Percentiles rank a stretch among this genome's conserved stretches.
These are phyloP conservation scores for Stomatorhinus ivindoensis DNA, from an alignment of 2,113 vertebrate species.

Conservation along the genomic window DNA sequence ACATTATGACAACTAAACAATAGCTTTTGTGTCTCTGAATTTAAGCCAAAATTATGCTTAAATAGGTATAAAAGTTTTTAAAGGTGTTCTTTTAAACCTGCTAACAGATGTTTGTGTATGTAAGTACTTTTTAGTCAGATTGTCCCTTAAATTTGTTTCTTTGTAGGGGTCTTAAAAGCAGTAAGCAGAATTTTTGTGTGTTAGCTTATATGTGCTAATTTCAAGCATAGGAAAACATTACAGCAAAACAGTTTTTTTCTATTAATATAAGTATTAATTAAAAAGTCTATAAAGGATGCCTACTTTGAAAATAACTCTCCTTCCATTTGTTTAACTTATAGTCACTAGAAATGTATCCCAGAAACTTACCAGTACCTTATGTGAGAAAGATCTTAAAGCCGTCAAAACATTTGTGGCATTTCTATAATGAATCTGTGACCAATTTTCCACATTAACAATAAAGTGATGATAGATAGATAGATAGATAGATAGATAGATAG, in stretches of 20 bases:
- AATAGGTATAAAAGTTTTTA: not conserved
- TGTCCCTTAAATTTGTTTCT: not conserved
- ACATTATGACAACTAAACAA: not conserved
- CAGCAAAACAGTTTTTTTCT: not conserved
- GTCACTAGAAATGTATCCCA: not conserved
- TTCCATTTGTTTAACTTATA: not conserved
- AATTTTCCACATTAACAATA: not conserved
- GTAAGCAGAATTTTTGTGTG: not conserved
- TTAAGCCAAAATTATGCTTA: not conserved
- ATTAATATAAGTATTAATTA: not conserved
- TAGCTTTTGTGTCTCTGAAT: not conserved
- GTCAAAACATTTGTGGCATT: not conserved
- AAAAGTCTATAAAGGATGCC: not conserved
- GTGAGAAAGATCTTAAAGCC: not conserved
- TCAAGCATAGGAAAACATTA: not conserved
- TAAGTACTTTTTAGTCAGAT: not conserved
- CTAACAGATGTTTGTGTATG: not conserved
- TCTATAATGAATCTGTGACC: not conserved
- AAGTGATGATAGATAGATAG: no score
- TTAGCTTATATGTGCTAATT: not conserved
- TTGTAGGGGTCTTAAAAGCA: not conserved
- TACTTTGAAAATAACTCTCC: not conserved
- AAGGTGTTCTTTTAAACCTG: not conserved
- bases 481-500: no score
- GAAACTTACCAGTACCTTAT: not conserved